These are phyloP conservation scores for Phaethornis superciliosus DNA, from an alignment of 2,113 vertebrate species.

Conservation along the genomic window DNA sequence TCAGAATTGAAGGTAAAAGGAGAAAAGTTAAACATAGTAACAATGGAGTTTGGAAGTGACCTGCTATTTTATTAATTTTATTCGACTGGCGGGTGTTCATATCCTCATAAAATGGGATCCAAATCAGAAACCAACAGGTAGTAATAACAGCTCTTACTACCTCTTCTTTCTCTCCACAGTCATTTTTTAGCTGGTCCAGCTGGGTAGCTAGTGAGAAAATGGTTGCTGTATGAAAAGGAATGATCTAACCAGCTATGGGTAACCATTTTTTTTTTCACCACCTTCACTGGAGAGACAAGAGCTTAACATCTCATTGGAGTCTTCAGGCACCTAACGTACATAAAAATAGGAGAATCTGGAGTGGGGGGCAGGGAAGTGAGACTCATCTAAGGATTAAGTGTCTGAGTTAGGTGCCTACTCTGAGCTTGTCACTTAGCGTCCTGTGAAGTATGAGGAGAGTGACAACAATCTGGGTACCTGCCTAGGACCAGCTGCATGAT, in stretches of 20 bases:
- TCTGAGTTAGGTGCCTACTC: neutral
- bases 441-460: neutral
- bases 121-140: neutral
- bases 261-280: neutral
- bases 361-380: neutral
- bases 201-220: neutral
- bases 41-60: neutral
- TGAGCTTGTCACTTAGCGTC: neutral
- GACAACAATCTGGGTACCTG: neutral
- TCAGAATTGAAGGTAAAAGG: neutral
- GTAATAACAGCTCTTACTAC: neutral
- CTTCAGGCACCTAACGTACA: constrained; percentile 8
- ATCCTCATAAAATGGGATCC: neutral
- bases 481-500: neutral
- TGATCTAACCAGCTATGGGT: neutral
- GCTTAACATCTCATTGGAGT: neutral
- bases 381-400: neutral
- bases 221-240: neutral
- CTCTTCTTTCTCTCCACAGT: neutral
- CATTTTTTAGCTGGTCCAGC: neutral
- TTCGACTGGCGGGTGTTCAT: neutral
- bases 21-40: neutral
- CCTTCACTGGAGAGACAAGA: neutral
- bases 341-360: neutral
- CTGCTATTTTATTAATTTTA: neutral